These are phyloP conservation scores for Neoascia interrupta DNA, from an alignment of 2,888 invertebrate species.

Conservation along the genomic window DNA sequence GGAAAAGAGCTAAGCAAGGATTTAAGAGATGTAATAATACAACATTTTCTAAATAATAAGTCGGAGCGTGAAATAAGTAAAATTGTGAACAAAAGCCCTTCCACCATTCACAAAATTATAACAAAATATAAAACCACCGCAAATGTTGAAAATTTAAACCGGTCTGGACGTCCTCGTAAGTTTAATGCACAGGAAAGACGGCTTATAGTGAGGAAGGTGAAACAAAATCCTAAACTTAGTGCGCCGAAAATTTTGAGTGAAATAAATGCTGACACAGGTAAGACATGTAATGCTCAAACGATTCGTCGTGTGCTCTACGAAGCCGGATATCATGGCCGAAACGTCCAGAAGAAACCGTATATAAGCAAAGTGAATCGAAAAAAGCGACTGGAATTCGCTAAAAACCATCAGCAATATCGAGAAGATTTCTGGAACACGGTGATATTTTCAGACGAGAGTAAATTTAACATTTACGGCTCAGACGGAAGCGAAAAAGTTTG, in stretches of 20 bases:
- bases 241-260: slow-evolving; percentile 2
- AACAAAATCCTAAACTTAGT: slow-evolving; percentile 17
- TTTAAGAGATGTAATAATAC: neutral
- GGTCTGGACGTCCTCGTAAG: neutral
- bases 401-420: neutral
- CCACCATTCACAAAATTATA: neutral
- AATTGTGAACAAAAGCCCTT: slow-evolving; percentile 11
- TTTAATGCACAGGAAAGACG: slow-evolving; percentile 1
- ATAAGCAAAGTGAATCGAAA: slow-evolving; percentile 9
- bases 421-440: neutral
- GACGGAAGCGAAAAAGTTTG: slow-evolving; percentile 26
- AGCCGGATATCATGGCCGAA: slow-evolving; percentile 9
- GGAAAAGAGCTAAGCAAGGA: slow-evolving; percentile 1
- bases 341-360: slow-evolving; percentile 4
- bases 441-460: slow-evolving; percentile 44
- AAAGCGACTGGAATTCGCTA: slow-evolving; percentile 4
- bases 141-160: neutral
- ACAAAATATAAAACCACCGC: neutral
- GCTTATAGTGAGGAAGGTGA: neutral
- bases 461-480: slow-evolving; percentile 34
- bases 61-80: neutral
- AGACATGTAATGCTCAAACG: slow-evolving; percentile 17
- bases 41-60: neutral
- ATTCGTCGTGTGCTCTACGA: slow-evolving; percentile 9
- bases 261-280: neutral